Percentiles rank a stretch among this genome's conserved stretches.
These are phyloP conservation scores for Sesia bembeciformis DNA, from an alignment of 2,888 invertebrate genomes.

Conservation along the genomic window DNA sequence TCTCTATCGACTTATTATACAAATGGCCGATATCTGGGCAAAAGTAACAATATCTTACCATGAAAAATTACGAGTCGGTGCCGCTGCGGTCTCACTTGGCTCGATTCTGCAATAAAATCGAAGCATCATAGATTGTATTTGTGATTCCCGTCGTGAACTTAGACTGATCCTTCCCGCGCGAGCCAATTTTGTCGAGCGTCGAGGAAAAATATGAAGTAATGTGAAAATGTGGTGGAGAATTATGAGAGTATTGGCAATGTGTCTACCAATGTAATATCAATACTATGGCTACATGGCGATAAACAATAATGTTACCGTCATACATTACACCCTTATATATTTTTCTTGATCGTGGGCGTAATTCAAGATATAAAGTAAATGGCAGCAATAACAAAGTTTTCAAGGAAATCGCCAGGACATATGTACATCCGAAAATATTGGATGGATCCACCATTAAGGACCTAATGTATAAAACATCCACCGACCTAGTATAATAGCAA, in stretches of 20 bases:
- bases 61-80: conserved; percentile 47
- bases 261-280: conserved; percentile 6
- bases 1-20: conserved; percentile 65
- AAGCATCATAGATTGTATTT: conserved; percentile 38
- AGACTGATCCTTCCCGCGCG: conserved; percentile 29
- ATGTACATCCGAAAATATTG: too few relatives aligned
- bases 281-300: conserved; percentile 7
- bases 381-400: too few relatives aligned
- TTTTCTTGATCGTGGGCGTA: neutral
- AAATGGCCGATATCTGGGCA: conserved; percentile 55
- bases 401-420: too few relatives aligned
- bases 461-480: too few relatives aligned
- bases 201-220: conserved; percentile 19
- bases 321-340: conserved; percentile 1
- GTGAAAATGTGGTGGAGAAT: conserved; percentile 19
- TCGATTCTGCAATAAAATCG: conserved; percentile 45
- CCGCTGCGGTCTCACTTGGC: conserved; percentile 41
- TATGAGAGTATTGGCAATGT: conserved; percentile 8
- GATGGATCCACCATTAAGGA: too few relatives aligned
- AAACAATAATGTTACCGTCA: conserved; percentile 8
- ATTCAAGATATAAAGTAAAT: too few relatives aligned
- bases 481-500: too few relatives aligned
- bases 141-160: conserved; percentile 25
- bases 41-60: conserved; percentile 54
- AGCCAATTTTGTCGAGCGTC: conserved; percentile 29